phyloP scores from a whole-genome alignment of 2,888 invertebrate genomes.

The Lycocerus yunnanus region DNA sequence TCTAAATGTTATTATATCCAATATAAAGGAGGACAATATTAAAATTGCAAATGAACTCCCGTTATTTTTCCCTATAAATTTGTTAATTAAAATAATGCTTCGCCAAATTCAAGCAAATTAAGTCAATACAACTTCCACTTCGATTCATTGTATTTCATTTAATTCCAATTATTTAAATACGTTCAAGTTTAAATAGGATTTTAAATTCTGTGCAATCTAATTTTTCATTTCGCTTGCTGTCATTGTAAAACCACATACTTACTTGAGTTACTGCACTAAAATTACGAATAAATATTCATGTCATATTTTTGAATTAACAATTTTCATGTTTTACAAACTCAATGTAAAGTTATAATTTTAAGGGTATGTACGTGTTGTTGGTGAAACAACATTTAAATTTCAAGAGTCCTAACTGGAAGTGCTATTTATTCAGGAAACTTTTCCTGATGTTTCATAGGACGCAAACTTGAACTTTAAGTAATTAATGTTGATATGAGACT shows the following conservation, averaged over 20 bases:
- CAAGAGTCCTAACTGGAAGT: slow-evolving; percentile 15
- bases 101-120: not conserved
- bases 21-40: not conserved
- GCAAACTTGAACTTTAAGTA: not conserved
- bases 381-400: slow-evolving; percentile 16
- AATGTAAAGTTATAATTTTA: slow-evolving; percentile 18
- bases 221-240: not conserved
- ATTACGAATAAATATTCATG: slow-evolving; percentile 13
- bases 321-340: slow-evolving; percentile 17
- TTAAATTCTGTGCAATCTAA: not conserved
- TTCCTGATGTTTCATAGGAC: slow-evolving; percentile 10
- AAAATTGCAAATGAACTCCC: not conserved
- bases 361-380: slow-evolving; percentile 4
- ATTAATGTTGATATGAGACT: slow-evolving; percentile 2
- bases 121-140: not conserved
- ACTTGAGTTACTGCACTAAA: not conserved
- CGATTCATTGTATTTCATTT: not conserved
- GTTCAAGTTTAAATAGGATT: not conserved
- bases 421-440: slow-evolving; percentile 10
- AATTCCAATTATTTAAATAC: not conserved
- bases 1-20: not conserved
- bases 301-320: slow-evolving; percentile 19
- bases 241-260: not conserved
- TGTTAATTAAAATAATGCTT: not conserved
- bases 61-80: not conserved